Base-by-base conservation (phyloP, 1,140 invertebrate genomes). In the Drosophila varians region DNA sequence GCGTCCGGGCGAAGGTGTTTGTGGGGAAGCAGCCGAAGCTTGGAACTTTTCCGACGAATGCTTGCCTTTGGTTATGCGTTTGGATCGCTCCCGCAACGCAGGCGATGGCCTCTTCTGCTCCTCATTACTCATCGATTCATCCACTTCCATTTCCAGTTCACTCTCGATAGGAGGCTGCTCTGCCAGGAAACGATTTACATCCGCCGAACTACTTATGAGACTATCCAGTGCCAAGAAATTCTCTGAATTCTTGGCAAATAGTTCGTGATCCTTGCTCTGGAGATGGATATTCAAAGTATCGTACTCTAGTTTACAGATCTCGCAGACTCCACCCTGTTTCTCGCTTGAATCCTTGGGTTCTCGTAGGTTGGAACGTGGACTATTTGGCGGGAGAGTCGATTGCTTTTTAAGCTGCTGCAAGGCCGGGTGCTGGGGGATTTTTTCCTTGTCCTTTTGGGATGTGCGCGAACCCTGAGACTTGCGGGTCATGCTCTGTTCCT, bases 261-360 rank as follows among this genome's bases (percentile, higher is more conserved):
- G 93, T 38, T 94, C 80, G 90, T 96, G 95, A 75, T 94, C 93
- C 46, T 95, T 94, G n/a, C 94, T 95, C 58, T 94, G 93, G 23
- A 95, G 90, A 69, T 96, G 95, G 62, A 94, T 92, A 1, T 92
- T 92, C 11, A 95, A 88, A 74, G 94, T 94, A 52, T 92, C 92
- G 89, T 95, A 96, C 60, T 95, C 94, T 36, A 93, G 89, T 74
- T 94, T 94, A 88, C 95, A 96, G 87, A 96, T 94, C 91, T 95
- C 95, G 92, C 95, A 96, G 77, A 95, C 95, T 47, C 95, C 95
- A 46, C 92, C 92, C 73, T 92, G 92, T 55, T 93, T 92, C 11
- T 91, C 90, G 21, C 68, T 77, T 0, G 84, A 86, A 28, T 90
- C 87, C 47, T 90, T 89, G 1, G 60, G 21, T 11, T 84, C 74